Conservation (phyloP, 2,113 vertebrate genomes). For the Jaculus jaculus region DNA sequence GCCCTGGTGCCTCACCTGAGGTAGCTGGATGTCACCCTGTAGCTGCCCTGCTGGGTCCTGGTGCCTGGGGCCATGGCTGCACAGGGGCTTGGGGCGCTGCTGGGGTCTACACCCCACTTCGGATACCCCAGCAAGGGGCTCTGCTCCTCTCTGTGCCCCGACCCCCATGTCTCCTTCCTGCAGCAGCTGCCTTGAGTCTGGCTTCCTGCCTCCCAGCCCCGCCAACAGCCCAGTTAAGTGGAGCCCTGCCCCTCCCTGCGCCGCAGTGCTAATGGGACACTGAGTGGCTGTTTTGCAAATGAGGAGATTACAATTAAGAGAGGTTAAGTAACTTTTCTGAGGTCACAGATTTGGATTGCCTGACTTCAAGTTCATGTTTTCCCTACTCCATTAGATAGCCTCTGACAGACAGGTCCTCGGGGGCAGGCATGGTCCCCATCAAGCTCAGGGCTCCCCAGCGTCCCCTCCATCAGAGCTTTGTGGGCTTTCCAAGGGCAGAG, state of each 20-base stretch:
- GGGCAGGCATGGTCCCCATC: not conserved
- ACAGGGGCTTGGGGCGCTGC: not conserved
- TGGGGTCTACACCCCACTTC: not conserved
- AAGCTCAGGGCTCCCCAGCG: not conserved
- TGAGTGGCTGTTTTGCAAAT: slow-evolving; percentile 61
- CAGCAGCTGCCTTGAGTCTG: no score
- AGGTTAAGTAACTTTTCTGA: slow-evolving; percentile 35
- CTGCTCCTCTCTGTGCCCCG: no score
- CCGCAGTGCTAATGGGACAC: slow-evolving; percentile 12
- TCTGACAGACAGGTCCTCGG: not conserved
- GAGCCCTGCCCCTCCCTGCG: not conserved
- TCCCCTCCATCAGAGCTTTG: not conserved
- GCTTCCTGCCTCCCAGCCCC: not conserved
- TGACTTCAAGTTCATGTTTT: not conserved
- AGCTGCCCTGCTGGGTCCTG: not conserved
- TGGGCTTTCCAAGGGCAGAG: not conserved
- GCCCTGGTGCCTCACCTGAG: no score
- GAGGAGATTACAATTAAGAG: slow-evolving; percentile 58
- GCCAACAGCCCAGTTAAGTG: not conserved
- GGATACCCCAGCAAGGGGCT: not conserved
- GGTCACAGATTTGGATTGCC: not conserved
- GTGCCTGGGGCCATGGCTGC: not conserved
- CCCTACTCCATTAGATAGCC: not conserved
- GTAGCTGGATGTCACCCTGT: not conserved
- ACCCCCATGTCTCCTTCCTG: not conserved